phyloP scores from a whole-genome alignment of 2,888 invertebrate species.

The Diachrysia chrysitis region DNA sequence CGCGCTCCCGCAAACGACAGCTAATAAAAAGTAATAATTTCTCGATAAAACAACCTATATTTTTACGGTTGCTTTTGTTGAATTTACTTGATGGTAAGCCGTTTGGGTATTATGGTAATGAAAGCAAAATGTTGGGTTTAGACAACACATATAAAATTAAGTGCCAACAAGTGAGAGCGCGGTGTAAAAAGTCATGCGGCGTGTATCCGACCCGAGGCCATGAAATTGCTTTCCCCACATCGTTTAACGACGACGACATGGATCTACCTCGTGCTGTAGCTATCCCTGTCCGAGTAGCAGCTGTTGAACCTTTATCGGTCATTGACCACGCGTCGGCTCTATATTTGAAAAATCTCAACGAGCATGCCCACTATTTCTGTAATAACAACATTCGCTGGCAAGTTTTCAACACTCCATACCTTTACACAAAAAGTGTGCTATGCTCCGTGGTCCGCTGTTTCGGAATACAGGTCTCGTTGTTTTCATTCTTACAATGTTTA shows the following conservation, averaged over 20 bases:
- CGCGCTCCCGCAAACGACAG: slow-evolving; percentile 36
- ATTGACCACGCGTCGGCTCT: slow-evolving; percentile 66
- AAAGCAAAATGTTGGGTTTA: slow-evolving; percentile 43
- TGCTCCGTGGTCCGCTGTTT: slow-evolving; percentile 60
- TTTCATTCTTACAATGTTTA: slow-evolving; percentile 33
- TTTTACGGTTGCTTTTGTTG: slow-evolving; percentile 16
- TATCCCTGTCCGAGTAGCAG: slow-evolving; percentile 45
- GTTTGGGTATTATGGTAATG: slow-evolving; percentile 33
- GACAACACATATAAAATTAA: slow-evolving; percentile 42
- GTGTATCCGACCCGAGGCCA: slow-evolving; percentile 39
- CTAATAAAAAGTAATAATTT: slow-evolving; percentile 19
- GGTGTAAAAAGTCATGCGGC: slow-evolving; percentile 45
- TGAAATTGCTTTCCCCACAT: slow-evolving; percentile 51
- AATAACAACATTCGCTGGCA: slow-evolving; percentile 77
- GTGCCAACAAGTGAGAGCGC: slow-evolving; percentile 49
- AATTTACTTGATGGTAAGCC: slow-evolving; percentile 17
- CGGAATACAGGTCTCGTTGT: slow-evolving; percentile 68
- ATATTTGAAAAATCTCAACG: slow-evolving; percentile 68
- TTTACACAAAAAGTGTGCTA: slow-evolving; percentile 57
- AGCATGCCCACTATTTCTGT: slow-evolving; percentile 30
- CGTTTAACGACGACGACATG: slow-evolving; percentile 47
- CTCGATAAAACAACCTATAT: not conserved
- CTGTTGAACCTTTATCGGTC: slow-evolving; percentile 77
- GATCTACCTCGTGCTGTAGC: slow-evolving; percentile 40
- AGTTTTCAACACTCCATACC: slow-evolving; percentile 72